phyloP scores from a whole-genome alignment of 2,888 invertebrate genomes.

The Diaprepes abbreviatus region DNA sequence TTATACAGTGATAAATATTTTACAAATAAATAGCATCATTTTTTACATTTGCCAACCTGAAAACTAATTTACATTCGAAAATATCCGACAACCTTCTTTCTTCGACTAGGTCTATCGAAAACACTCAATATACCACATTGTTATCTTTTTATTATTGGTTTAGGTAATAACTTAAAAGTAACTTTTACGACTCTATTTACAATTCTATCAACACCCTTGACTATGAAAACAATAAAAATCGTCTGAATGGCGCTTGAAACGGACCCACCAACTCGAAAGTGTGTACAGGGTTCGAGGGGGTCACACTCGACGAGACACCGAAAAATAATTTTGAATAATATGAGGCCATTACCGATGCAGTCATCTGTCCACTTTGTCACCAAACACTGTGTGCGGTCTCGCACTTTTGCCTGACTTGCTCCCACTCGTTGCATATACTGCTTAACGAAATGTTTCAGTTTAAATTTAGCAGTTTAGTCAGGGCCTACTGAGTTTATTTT shows the following conservation, averaged over 20 bases:
- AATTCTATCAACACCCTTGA: constrained; percentile 16
- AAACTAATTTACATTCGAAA: too few species aligned
- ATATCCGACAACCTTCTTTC: too few species aligned
- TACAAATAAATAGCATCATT: too few species aligned
- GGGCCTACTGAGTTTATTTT: too few species aligned
- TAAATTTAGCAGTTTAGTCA: too few species aligned
- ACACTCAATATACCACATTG: not conserved
- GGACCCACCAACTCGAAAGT: constrained; percentile 39
- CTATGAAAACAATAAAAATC: constrained; percentile 14
- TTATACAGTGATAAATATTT: too few species aligned
- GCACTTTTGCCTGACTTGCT: constrained; percentile 36
- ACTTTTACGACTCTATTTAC: constrained; percentile 21
- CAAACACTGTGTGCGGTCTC: constrained; percentile 66
- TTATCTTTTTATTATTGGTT: constrained; percentile 13
- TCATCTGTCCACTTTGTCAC: constrained; percentile 68
- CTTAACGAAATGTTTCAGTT: not conserved
- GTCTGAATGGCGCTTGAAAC: constrained; percentile 40
- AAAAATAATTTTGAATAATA: constrained; percentile 48
- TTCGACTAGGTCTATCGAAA: not conserved
- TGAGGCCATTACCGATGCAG: constrained; percentile 48
- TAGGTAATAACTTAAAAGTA: constrained; percentile 6
- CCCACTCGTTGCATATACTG: constrained; percentile 36
- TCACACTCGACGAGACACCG: constrained; percentile 45
- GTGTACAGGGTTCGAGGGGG: constrained; percentile 40
- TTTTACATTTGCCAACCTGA: too few species aligned